Conservation (phyloP, 2,888 invertebrate species). For the Ochropleura leucogaster region DNA sequence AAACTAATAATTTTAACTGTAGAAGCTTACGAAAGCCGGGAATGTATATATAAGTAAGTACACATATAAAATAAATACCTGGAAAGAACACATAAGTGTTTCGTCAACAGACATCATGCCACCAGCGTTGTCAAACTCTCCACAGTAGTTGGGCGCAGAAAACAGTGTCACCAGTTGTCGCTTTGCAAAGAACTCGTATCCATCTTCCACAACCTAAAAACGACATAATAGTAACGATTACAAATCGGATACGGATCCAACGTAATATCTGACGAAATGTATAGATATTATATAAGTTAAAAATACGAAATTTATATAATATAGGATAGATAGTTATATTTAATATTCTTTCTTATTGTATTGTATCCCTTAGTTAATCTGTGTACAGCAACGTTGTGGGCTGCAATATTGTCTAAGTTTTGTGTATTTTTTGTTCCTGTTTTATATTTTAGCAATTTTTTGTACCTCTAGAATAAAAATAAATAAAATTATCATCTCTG, state of each 20-base stretch:
- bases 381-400: too few species aligned
- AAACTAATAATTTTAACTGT: neutral
- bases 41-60: neutral
- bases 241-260: neutral
- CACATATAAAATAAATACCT: constrained; percentile 91
- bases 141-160: constrained; percentile 99
- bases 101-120: constrained; percentile 99
- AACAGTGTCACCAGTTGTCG: constrained; percentile 99
- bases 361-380: too few species aligned
- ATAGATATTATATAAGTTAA: neutral
- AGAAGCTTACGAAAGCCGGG: neutral
- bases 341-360: too few species aligned
- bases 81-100: constrained; percentile 99
- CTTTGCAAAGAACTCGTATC: constrained; percentile 99
- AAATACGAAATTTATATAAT: too few species aligned
- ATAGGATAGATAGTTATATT: too few species aligned
- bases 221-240: neutral
- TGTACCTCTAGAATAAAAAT: too few species aligned
- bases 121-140: constrained; percentile 99
- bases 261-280: neutral
- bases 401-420: too few species aligned
- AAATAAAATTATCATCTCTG: neutral
- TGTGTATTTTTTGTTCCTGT: too few species aligned
- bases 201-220: constrained; percentile 97
- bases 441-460: too few species aligned